Evolutionary conservation across 2,797 vertebrate species (phyloP).

Genomic region (Novumbra hubbsi): DNA sequence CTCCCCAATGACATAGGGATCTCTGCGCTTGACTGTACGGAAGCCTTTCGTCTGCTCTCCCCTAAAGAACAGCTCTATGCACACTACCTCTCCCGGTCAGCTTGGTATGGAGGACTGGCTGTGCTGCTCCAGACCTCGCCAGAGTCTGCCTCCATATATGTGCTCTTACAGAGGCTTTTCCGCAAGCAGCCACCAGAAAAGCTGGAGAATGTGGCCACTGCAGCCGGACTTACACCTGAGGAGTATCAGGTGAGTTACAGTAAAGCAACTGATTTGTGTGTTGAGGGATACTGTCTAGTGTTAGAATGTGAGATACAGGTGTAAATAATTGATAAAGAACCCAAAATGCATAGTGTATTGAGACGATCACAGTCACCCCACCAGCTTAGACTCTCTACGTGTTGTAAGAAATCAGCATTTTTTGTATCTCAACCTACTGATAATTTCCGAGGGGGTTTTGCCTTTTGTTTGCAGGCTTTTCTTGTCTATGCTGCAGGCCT

Average conservation of each 20-base stretch:
- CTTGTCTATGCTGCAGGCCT: conserved; percentile 87
- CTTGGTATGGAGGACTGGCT: conserved; percentile 88
- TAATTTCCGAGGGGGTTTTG: neutral
- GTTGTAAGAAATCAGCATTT: neutral
- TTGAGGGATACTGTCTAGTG: neutral
- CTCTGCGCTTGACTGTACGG: conserved; percentile 81
- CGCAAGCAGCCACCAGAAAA: conserved; percentile 76
- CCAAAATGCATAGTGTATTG: neutral
- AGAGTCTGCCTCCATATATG: conserved; percentile 84
- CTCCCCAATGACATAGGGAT: conserved; percentile 88
- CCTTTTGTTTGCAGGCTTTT: conserved; percentile 73
- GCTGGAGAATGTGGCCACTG: conserved; percentile 73
- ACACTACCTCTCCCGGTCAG: conserved; percentile 84
- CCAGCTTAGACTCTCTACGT: neutral
- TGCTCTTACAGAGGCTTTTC: conserved; percentile 85
- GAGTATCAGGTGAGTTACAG: conserved; percentile 80
- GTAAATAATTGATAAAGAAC: neutral
- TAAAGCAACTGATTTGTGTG: neutral
- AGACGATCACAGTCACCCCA: too few relatives aligned
- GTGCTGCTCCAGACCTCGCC: conserved; percentile 91
- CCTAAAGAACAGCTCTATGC: conserved; percentile 84
- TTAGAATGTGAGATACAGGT: neutral
- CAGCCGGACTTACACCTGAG: conserved; percentile 79
- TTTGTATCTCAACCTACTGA: neutral
- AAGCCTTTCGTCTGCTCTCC: conserved; percentile 85